These are phyloP conservation scores for Canis aureus DNA, from an alignment of 2,113 vertebrate species.

Conservation along the genomic window DNA sequence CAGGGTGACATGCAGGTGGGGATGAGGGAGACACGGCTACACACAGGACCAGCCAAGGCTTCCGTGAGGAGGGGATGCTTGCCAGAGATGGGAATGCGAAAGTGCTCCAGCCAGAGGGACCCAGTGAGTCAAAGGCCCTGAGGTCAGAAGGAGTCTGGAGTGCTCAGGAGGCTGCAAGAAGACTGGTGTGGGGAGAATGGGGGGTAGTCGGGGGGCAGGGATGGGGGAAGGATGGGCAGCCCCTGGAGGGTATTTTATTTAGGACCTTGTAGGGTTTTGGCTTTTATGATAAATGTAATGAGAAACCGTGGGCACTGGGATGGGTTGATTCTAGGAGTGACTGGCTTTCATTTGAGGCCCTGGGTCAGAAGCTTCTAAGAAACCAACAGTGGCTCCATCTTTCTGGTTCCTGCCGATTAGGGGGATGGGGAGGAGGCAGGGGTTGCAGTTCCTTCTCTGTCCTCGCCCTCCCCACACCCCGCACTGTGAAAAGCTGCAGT, in stretches of 20 bases:
- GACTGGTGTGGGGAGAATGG: neutral
- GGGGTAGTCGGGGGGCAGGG: fast-evolving
- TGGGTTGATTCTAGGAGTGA: neutral
- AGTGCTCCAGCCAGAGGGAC: too few species aligned
- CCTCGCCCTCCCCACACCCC: too few species aligned
- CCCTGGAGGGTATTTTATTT: neutral
- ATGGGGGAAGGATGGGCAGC: neutral
- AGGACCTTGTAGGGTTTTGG: neutral
- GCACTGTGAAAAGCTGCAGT: fast-evolving
- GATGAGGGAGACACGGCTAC: fast-evolving
- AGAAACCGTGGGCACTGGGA: too few species aligned
- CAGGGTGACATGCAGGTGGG: fast-evolving
- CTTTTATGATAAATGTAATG: neutral
- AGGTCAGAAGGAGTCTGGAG: neutral
- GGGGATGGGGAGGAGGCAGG: neutral
- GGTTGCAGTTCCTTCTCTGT: neutral
- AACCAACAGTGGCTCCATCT: neutral
- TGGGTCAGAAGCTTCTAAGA: neutral
- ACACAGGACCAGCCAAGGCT: neutral
- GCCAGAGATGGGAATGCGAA: fast-evolving
- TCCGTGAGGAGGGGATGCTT: neutral
- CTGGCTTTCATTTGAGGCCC: neutral
- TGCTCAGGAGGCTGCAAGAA: fast-evolving
- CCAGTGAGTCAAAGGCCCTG: fast-evolving
- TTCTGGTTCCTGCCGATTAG: neutral